Conservation (phyloP, 2,797 vertebrate species). For the Hyperoplus immaculatus region DNA sequence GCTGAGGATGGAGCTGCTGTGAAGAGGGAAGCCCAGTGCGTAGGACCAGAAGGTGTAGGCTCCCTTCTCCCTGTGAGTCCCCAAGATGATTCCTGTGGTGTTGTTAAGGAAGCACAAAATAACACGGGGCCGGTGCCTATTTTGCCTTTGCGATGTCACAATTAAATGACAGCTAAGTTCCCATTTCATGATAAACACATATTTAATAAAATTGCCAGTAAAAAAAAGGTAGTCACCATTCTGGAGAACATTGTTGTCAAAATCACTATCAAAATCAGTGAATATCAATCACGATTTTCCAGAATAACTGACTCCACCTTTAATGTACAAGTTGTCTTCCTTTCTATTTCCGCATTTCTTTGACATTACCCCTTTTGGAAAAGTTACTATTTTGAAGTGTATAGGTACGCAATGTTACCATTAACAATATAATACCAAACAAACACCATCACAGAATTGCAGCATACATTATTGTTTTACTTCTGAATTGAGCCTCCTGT, state of each 20-base stretch:
- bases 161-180: background rate
- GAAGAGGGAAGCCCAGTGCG: conserved; percentile 92
- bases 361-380: background rate
- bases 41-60: conserved; percentile 99
- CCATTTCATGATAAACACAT: background rate
- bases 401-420: background rate
- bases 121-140: background rate
- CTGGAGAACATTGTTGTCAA: too few relatives aligned
- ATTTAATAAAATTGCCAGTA: background rate
- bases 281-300: too few relatives aligned
- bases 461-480: background rate
- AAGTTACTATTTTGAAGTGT: background rate
- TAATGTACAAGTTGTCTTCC: too few relatives aligned
- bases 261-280: too few relatives aligned
- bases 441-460: background rate
- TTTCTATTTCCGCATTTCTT: background rate
- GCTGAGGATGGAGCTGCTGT: conserved; percentile 94
- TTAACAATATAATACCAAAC: background rate
- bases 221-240: background rate
- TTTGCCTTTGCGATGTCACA: background rate
- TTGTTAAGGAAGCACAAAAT: conserved; percentile 81
- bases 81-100: conserved; percentile 93
- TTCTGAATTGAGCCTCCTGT: background rate
- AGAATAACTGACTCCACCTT: too few relatives aligned
- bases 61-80: conserved; percentile 96